Percentiles rank a stretch among this genome's conserved stretches.
phyloP scores from a whole-genome alignment of 2,888 invertebrate species.

The Caenorhabditis sp. region DNA sequence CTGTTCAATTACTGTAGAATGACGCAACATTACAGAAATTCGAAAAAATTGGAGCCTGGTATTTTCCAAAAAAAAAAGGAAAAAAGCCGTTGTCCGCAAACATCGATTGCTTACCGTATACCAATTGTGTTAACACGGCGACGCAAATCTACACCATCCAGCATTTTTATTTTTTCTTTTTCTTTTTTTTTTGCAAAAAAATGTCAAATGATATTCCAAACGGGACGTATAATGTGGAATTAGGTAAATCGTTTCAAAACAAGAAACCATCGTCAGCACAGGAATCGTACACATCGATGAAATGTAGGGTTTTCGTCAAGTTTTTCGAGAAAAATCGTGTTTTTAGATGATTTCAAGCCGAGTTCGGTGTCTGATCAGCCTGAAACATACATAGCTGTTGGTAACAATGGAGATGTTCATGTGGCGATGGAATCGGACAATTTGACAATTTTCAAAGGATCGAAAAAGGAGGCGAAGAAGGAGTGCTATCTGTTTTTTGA shows the following conservation, averaged over 20 bases:
- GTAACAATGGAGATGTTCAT: slow-evolving; percentile 61
- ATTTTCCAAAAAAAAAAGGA: background rate
- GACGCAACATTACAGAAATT: too few species aligned
- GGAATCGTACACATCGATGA: slow-evolving; percentile 59
- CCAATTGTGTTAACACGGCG: background rate
- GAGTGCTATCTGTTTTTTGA: slow-evolving; percentile 67
- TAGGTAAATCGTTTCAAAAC: slow-evolving; percentile 48
- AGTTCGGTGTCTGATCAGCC: slow-evolving; percentile 54
- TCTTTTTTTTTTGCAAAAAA: background rate
- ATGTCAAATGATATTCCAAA: slow-evolving; percentile 44
- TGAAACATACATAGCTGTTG: slow-evolving; percentile 62
- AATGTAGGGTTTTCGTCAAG: slow-evolving; percentile 1
- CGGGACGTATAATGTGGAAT: slow-evolving; percentile 59
- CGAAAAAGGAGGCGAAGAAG: slow-evolving; percentile 63
- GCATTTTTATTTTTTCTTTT: background rate
- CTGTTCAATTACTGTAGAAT: too few species aligned
- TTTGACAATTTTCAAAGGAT: slow-evolving; percentile 64
- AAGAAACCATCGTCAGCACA: background rate
- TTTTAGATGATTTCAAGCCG: slow-evolving; percentile 67
- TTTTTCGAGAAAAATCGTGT: background rate
- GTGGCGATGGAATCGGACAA: slow-evolving; percentile 61
- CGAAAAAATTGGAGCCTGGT: too few species aligned
- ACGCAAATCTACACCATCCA: background rate
- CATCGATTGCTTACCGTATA: background rate
- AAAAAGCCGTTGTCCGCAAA: background rate